phyloP scores from a whole-genome alignment of 2,888 invertebrate genomes.

The Hedya salicella region DNA sequence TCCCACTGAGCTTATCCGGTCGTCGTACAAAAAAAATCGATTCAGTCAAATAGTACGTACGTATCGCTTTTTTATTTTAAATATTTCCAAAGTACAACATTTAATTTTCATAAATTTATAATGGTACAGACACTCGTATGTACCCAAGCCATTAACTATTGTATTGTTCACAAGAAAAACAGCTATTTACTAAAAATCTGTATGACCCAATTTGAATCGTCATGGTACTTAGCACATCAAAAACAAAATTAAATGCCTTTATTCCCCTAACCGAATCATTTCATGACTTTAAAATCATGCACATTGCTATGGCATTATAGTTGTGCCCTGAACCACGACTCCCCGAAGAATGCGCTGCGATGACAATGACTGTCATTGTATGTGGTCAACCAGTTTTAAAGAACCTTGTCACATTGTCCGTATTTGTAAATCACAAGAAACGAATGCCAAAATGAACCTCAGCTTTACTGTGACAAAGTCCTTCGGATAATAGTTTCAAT shows the following conservation, averaged over 20 bases:
- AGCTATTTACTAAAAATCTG: too few relatives aligned
- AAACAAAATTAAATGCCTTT: background rate
- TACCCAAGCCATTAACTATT: too few relatives aligned
- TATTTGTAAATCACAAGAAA: background rate
- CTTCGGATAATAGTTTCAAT: conserved; percentile 4
- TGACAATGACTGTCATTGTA: conserved; percentile 19
- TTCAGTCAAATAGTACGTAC: too few relatives aligned
- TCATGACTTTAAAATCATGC: background rate
- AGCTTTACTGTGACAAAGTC: conserved; percentile 1
- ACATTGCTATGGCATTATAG: conserved; percentile 1
- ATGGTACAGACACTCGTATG: too few relatives aligned
- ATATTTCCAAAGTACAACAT: too few relatives aligned
- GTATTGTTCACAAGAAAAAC: too few relatives aligned
- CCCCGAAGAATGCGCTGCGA: conserved; percentile 17
- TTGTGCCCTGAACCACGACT: conserved; percentile 18
- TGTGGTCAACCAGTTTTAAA: background rate
- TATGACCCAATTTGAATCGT: too few relatives aligned
- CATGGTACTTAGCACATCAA: background rate
- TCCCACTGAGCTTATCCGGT: too few relatives aligned
- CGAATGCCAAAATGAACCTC: background rate
- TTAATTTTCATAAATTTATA: too few relatives aligned
- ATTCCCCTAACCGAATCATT: background rate
- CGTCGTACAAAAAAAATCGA: too few relatives aligned
- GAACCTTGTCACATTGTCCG: conserved; percentile 5
- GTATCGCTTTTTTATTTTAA: too few relatives aligned